These are phyloP conservation scores for Dreissena rostriformis DNA, from an alignment of 1,140 invertebrate genomes.

Conservation along the genomic window DNA sequence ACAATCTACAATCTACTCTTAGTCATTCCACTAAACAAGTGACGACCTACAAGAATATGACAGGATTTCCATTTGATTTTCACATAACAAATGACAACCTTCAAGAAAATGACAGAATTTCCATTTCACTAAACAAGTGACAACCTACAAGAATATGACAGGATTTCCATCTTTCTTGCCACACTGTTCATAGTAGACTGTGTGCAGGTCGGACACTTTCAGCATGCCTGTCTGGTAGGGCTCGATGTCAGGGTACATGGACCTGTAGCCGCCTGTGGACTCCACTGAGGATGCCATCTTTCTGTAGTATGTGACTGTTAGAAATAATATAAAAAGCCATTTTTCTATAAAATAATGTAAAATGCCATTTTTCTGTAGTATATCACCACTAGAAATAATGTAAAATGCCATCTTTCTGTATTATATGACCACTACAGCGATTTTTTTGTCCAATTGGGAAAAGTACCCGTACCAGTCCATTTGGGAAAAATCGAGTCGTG, in stretches of 20 bases:
- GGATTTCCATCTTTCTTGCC: slow-evolving; percentile 79
- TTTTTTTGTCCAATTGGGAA: no score
- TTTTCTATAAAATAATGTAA: no score
- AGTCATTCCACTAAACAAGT: no score
- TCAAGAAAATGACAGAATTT: not conserved
- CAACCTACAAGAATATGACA: slow-evolving; percentile 77
- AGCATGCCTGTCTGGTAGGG: slow-evolving; percentile 74
- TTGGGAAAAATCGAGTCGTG: no score
- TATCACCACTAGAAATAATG: no score
- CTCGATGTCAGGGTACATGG: slow-evolving; percentile 71
- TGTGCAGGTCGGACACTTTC: slow-evolving; percentile 77
- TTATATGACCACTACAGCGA: no score
- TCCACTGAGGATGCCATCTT: slow-evolving; percentile 1
- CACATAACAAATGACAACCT: not conserved
- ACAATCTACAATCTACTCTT: no score
- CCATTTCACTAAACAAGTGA: not conserved
- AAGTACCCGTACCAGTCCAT: no score
- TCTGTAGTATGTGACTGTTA: not conserved
- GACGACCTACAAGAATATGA: slow-evolving; percentile 78
- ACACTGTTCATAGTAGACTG: slow-evolving; percentile 79
- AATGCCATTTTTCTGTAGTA: no score
- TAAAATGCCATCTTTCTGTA: no score
- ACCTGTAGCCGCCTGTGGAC: not conserved
- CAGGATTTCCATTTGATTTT: slow-evolving; percentile 78
- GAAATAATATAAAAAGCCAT: slow-evolving; percentile 5